Base-by-base conservation (phyloP, 2,888 invertebrate species). In the Lochmaea crataegi region DNA sequence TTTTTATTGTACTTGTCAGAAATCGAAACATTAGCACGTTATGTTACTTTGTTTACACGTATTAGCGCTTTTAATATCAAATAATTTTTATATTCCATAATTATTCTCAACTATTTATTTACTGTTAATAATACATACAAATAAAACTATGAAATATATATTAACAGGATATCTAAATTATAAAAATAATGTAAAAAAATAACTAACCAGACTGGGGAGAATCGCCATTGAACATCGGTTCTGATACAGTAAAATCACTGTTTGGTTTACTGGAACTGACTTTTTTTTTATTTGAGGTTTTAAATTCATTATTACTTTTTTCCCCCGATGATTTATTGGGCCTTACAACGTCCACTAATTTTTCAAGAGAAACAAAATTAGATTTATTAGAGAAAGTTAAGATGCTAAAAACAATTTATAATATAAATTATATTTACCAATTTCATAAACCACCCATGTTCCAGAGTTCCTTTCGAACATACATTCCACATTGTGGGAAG, bases 401-500 rank as follows among this genome's bases (percentile, higher is more conserved):
- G 12, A 45, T 3, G 16, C 0, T n/a, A 10, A 65, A 22, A 14
- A 38, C 22, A 10, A 18, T 18, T n/a, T 18, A n/a, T n/a, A n/a
- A n/a, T n/a, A n/a, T n/a, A 18, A 53, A 53, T 18, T 16, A 53
- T 53, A 53, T 53, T 53, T 53, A 53, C 53, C 67, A 45, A 73
- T 32, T 16, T 78, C 74, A 68, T 65, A 76, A 22, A 78, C 78
- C 5, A 76, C 71, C 87, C 87, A 87, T 1, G 80, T 80, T 1
- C 87, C 87, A 0, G 86, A 86, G 78, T 86, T 85, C 42, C 85
- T 77, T 71, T 80, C 77, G 66, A 86, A 85, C 9, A 81, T 67
- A 65, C 80, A 80, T 71, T 85, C 83, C 16, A 80, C 77, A 69
- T 79, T 76, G 9, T 60, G 1, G 26, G 68, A 9, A 18, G 16